Percentiles rank a stretch among this genome's conserved stretches.
Evolutionary conservation across 2,888 invertebrate genomes (phyloP).

Genomic region (Ochropleura leucogaster): DNA sequence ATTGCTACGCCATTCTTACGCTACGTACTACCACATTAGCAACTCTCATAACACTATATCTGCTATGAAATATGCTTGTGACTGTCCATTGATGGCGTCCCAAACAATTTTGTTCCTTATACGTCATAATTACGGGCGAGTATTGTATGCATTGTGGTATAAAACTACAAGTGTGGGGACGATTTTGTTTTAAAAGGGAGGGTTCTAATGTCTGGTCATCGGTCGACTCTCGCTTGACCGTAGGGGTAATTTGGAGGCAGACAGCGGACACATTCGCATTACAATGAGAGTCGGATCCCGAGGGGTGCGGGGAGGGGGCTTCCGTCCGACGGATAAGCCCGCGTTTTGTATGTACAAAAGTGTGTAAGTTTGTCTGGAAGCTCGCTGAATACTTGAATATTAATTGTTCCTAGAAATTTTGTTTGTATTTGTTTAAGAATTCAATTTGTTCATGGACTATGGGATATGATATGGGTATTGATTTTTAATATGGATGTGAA

Average conservation of each 20-base stretch:
- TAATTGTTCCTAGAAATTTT: constrained; percentile 76
- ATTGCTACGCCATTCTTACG: constrained; percentile 83
- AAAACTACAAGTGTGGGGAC: constrained; percentile 74
- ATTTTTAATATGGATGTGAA: background rate
- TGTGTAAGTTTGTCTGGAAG: constrained; percentile 77
- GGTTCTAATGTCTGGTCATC: constrained; percentile 88
- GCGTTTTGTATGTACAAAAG: constrained; percentile 83
- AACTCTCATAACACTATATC: constrained; percentile 87
- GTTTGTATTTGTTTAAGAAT: constrained; percentile 46
- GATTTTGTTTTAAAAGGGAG: constrained; percentile 86
- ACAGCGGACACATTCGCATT: constrained; percentile 89
- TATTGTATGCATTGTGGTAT: constrained; percentile 69
- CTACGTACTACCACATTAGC: constrained; percentile 85
- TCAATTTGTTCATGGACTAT: constrained; percentile 16
- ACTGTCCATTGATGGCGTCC: constrained; percentile 68
- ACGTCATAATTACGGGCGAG: constrained; percentile 71
- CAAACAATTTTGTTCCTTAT: constrained; percentile 73
- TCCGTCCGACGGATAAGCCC: constrained; percentile 85
- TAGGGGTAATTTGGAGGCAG: constrained; percentile 90
- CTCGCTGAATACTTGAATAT: constrained; percentile 82
- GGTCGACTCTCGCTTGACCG: constrained; percentile 87
- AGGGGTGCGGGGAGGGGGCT: constrained; percentile 77
- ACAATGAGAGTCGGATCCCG: constrained; percentile 87
- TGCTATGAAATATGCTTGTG: constrained; percentile 85
- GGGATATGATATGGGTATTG: background rate